Base-by-base conservation (phyloP, 2,797 vertebrate species). In the Takifugu ocellatus region DNA sequence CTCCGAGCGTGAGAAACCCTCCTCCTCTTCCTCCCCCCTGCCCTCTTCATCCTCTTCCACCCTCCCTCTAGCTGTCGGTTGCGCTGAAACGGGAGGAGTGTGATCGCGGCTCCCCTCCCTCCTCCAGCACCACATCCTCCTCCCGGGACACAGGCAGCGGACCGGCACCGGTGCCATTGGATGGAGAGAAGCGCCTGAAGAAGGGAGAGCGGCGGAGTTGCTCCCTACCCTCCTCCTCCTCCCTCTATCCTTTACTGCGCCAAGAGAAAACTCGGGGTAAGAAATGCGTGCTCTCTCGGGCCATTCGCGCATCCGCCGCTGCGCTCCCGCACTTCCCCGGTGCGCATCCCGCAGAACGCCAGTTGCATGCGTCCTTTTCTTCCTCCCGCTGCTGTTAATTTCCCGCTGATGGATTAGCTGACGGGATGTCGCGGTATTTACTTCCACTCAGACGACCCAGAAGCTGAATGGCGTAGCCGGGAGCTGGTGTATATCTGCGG, bases 181-280 rank as follows among this genome's bases (percentile, higher is more conserved):
- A 91, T 92, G 91, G 90, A 88, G 81, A 90, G 78, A 71, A 73
- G 75, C 72, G 75, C 68, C 83, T 87, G 86, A 89, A 87, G 82
- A 84, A 78, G 74, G 86, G 83, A 90, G 85, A 83, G 79, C 75
- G 82, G 87, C 80, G 86, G 90, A 91, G 84, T 84, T 83, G 74
- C 49, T 74, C 36, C 5, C 69, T 75, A 49, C 75, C 56, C 63
- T 61, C 46, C 66, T 73, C 74, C 66, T 75, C 62, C 66, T 29
- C 44, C 44, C 9, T 46, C 44, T 21, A 39, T 39, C 72, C 76
- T 71, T 82, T 75, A 81, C 75, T 90, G 89, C 91, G 89, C 84
- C 88, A 90, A 90, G 87, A 77, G 75, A 77, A 86, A 90, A 90
- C 70, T 87, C 78, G 70, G 75, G 89, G 91, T 92, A 90, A 90